A percentile compares a stretch with the other conserved stretches of the same genome.
phyloP scores from a whole-genome alignment of 1,140 invertebrate species.

The Zaprionus ghesquierei region DNA sequence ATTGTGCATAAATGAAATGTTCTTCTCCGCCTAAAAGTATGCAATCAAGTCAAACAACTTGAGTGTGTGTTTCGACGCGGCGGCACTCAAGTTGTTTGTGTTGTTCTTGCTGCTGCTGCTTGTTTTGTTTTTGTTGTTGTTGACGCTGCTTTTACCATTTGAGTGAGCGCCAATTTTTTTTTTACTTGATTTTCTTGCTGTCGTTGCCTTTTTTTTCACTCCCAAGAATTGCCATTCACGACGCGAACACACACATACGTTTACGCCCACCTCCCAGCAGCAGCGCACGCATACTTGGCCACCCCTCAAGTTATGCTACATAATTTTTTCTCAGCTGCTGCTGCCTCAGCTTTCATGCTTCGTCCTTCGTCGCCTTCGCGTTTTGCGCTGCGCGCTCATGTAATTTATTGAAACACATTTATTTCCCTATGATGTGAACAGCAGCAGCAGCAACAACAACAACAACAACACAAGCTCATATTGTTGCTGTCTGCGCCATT shows the following conservation, averaged over 20 bases:
- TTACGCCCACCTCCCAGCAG: background rate
- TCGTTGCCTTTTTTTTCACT: slow-evolving; percentile 56
- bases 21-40: slow-evolving; percentile 68
- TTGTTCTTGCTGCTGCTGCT: slow-evolving; percentile 6
- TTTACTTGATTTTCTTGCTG: slow-evolving; percentile 38
- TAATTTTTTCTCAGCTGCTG: slow-evolving; percentile 44
- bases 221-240: slow-evolving; percentile 60
- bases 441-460: slow-evolving; percentile 25
- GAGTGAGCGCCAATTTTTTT: slow-evolving; percentile 40
- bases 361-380: slow-evolving; percentile 1
- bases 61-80: slow-evolving; percentile 39
- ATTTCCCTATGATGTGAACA: slow-evolving; percentile 69
- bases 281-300: slow-evolving; percentile 5
- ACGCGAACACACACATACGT: slow-evolving; percentile 24
- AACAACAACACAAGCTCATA: slow-evolving; percentile 1
- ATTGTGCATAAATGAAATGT: slow-evolving; percentile 49
- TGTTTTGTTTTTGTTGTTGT: slow-evolving; percentile 4
- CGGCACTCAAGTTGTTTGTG: slow-evolving; percentile 25
- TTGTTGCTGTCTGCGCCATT: background rate
- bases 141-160: slow-evolving; percentile 44
- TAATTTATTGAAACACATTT: slow-evolving; percentile 80
- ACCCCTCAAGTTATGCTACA: slow-evolving; percentile 62
- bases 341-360: slow-evolving; percentile 5
- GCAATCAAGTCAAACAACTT: slow-evolving; percentile 73
- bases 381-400: slow-evolving; percentile 36